phyloP scores from a whole-genome alignment of 1,140 invertebrate genomes.

The Thaumatotibia leucotreta region DNA sequence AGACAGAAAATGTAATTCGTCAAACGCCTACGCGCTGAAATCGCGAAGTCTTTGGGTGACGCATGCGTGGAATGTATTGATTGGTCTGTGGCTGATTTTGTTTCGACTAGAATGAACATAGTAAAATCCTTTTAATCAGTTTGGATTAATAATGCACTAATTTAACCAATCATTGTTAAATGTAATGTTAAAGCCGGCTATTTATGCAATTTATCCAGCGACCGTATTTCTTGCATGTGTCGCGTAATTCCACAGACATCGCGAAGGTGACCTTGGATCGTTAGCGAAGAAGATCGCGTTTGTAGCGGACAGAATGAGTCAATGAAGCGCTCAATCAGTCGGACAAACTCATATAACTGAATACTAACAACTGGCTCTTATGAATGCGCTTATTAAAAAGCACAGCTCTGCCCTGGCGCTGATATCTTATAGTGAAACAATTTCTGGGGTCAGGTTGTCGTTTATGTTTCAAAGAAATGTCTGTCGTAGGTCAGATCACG shows the following conservation, averaged over 20 bases:
- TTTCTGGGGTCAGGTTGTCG: background rate
- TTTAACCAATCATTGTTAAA: background rate
- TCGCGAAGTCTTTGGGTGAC: constrained; percentile 43
- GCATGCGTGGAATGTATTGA: constrained; percentile 70
- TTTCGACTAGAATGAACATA: constrained; percentile 23
- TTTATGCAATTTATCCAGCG: background rate
- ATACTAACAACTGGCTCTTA: background rate
- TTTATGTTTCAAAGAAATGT: background rate
- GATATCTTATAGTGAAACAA: background rate
- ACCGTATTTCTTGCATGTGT: background rate
- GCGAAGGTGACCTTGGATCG: constrained; percentile 14
- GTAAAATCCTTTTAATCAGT: background rate
- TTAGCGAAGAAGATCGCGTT: constrained; percentile 17
- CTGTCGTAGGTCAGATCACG: constrained; percentile 31
- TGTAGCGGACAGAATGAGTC: constrained; percentile 18
- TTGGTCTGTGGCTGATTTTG: constrained; percentile 49
- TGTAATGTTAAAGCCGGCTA: background rate
- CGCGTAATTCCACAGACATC: background rate
- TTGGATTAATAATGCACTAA: background rate
- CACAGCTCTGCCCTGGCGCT: background rate
- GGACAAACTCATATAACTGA: background rate
- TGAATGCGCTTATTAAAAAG: background rate
- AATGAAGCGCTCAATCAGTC: constrained; percentile 23
- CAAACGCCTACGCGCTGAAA: constrained; percentile 29
- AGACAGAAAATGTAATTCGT: constrained; percentile 17